Conservation (phyloP, 2,797 vertebrate genomes). For the Thunnus albacares region DNA sequence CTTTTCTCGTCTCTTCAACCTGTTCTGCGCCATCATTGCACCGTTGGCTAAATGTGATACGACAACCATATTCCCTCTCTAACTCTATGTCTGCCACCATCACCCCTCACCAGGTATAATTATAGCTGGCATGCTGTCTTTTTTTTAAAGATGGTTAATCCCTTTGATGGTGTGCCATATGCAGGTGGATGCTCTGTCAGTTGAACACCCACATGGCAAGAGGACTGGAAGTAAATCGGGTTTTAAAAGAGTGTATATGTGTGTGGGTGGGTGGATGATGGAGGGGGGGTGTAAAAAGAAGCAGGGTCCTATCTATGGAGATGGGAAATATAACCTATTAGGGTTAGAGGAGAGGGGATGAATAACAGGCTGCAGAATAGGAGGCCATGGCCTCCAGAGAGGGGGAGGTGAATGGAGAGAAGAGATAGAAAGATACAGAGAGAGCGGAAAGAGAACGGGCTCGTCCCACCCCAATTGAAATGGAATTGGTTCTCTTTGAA, state of each 20-base stretch:
- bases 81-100: conserved; percentile 58
- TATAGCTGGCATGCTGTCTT: conserved; percentile 55
- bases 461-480: conserved; percentile 39
- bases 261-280: too few relatives aligned
- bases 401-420: conserved; percentile 30
- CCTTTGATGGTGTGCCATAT: conserved; percentile 60
- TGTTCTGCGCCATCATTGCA: conserved; percentile 60
- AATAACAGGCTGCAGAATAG: conserved; percentile 38
- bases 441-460: conserved; percentile 15
- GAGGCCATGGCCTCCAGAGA: conserved; percentile 36
- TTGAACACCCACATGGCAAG: conserved; percentile 22
- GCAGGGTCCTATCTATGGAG: conserved; percentile 27
- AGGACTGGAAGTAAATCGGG: conserved; percentile 29
- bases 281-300: not conserved
- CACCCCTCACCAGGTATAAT: conserved; percentile 67
- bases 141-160: conserved; percentile 41
- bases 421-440: conserved; percentile 24
- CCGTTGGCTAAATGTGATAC: conserved; percentile 68
- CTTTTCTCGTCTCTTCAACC: conserved; percentile 32
- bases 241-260: conserved; percentile 4
- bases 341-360: conserved; percentile 36
- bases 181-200: conserved; percentile 48
- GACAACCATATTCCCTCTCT: conserved; percentile 72
- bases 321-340: conserved; percentile 45
- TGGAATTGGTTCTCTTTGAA: conserved; percentile 57